Evolutionary conservation across 2,888 invertebrate genomes (phyloP).

Genomic region (Drosophila peninsularis): DNA sequence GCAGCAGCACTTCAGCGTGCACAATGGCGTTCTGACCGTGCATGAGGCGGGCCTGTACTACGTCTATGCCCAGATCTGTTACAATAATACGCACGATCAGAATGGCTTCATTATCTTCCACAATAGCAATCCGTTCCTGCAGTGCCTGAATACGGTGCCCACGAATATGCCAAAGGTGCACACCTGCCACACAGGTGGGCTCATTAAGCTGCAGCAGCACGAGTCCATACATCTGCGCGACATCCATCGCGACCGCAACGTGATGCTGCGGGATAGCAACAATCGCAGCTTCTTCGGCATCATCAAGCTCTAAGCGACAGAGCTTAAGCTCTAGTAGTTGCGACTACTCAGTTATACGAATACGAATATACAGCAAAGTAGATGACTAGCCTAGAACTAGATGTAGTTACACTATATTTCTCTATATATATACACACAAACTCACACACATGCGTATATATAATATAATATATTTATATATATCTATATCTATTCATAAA

Average conservation of each 20-base stretch:
- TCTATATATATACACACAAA: neutral
- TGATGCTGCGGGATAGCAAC: constrained; percentile 86
- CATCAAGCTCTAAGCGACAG: constrained; percentile 85
- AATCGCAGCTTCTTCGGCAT: constrained; percentile 94
- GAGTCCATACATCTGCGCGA: constrained; percentile 90
- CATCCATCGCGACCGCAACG: constrained; percentile 85
- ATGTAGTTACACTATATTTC: constrained; percentile 20
- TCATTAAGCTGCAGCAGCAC: constrained; percentile 87
- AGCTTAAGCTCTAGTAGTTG: constrained; percentile 45
- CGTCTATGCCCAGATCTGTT: constrained; percentile 92
- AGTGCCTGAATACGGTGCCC: constrained; percentile 90
- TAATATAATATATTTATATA: neutral
- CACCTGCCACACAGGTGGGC: constrained; percentile 90
- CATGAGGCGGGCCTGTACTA: constrained; percentile 90
- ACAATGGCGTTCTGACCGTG: constrained; percentile 88
- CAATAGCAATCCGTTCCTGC: constrained; percentile 88
- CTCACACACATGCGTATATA: neutral
- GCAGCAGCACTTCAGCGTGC: constrained; percentile 87
- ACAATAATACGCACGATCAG: constrained; percentile 90
- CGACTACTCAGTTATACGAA: constrained; percentile 44
- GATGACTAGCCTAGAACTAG: constrained; percentile 51
- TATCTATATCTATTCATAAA: neutral
- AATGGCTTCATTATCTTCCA: constrained; percentile 91
- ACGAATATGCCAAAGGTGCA: constrained; percentile 87
- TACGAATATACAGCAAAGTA: constrained; percentile 55